These are phyloP conservation scores for Oreochromis aureus DNA, from an alignment of 2,113 vertebrate species.

Conservation along the genomic window DNA sequence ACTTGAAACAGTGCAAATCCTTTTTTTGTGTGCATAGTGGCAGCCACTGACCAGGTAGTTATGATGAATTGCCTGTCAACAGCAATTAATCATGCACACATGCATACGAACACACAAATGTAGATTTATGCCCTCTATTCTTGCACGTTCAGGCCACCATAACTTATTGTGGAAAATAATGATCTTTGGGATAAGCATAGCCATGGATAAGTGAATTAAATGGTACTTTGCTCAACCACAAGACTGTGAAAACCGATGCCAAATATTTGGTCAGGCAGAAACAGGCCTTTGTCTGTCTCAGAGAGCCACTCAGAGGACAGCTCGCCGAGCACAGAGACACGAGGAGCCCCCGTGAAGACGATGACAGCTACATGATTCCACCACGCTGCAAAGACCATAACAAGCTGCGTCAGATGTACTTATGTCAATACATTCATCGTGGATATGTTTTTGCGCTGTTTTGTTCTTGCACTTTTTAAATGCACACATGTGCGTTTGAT, in stretches of 20 bases:
- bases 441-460: neutral
- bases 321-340: neutral
- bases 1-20: neutral
- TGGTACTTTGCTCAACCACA: conserved; percentile 39
- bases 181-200: conserved; percentile 22
- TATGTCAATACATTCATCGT: conserved; percentile 6
- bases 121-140: neutral
- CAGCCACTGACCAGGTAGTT: conserved; percentile 22
- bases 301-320: conserved; percentile 40
- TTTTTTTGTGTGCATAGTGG: neutral
- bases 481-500: conserved; percentile 56
- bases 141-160: neutral
- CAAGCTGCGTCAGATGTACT: conserved; percentile 26
- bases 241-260: conserved; percentile 38
- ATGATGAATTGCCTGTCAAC: conserved; percentile 19
- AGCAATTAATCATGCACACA: neutral
- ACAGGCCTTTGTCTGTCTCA: conserved; percentile 30
- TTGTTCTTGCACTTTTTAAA: neutral
- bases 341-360: conserved; percentile 13
- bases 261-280: conserved; percentile 52
- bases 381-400: conserved; percentile 26
- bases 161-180: conserved; percentile 33
- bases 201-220: conserved; percentile 51
- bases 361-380: conserved; percentile 47
- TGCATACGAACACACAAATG: neutral